A percentile compares a stretch with the other conserved stretches of the same genome.
Evolutionary conservation across 2,797 vertebrate genomes (phyloP).

Genomic region (Crocidura indochinensis): DNA sequence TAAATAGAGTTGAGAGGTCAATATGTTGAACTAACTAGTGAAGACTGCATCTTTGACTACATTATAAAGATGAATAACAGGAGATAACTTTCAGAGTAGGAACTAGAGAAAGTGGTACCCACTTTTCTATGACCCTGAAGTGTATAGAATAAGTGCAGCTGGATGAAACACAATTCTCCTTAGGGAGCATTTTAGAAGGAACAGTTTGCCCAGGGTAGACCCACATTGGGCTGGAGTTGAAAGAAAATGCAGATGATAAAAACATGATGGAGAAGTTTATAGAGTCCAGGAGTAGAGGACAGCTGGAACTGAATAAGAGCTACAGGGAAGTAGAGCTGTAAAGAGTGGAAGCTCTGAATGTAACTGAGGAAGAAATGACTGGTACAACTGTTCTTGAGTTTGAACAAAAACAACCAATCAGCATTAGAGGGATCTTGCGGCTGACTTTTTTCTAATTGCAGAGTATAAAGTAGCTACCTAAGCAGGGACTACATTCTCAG

Average conservation of each 20-base stretch:
- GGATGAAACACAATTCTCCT: not conserved
- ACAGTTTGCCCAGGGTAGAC: not conserved
- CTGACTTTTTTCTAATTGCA: not conserved
- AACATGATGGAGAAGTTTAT: not conserved
- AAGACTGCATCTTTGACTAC: no score
- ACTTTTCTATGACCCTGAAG: not conserved
- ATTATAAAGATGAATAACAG: no score
- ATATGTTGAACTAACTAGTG: no score
- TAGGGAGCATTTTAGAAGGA: not conserved
- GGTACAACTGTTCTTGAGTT: not conserved
- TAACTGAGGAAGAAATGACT: not conserved
- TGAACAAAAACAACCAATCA: not conserved
- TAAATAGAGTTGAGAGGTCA: no score
- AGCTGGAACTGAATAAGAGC: not conserved
- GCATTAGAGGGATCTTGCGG: no score
- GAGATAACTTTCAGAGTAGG: not conserved
- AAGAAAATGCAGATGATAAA: not conserved
- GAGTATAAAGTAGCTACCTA: conserved; percentile 3
- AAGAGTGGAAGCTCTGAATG: not conserved
- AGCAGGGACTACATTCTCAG: not conserved
- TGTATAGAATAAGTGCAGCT: not conserved
- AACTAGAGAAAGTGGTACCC: not conserved
- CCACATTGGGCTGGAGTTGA: not conserved
- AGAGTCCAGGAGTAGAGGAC: not conserved
- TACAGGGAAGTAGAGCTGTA: not conserved